Base-by-base conservation (phyloP, 2,797 vertebrate species). In the Girardinus metallicus region DNA sequence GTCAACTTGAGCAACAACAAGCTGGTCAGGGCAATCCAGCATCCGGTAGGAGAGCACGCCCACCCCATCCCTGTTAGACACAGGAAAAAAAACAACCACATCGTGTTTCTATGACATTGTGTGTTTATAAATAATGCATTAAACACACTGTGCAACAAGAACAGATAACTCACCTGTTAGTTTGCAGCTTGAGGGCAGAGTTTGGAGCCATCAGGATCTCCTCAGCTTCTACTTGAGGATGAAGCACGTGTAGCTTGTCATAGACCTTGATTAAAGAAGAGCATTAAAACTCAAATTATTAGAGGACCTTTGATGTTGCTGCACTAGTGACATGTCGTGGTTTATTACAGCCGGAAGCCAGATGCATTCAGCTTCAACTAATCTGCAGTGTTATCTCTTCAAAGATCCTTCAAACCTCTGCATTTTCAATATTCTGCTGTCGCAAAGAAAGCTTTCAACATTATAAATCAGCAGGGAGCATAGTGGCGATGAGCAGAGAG, bases 151-250 rank as follows among this genome's bases (percentile, higher is more conserved):
- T 62, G 29, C 5, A 74, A 39, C 74, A 26, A 43, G 72, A 43
- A 34, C 18, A 62, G 68, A 11, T 73, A 49, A 83, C 91, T 83
- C 77, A 99, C 98, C 98, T 97, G 96, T 98, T 99, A 10, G 97
- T 99, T 73, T 96, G 96, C 5, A 99, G 97, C 89, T 96, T 98
- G 71, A 99, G 91, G 60, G 95, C 93, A 0, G 98, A 99, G 93
- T 98, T 98, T 2, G 98, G 98, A 43, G 97, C 97, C 97, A 99
- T 97, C 91, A 99, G 90, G 81, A 99, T 96, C 84, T 97, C 97
- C 23, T 96, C 96, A 18, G 95, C 91, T 89, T 96, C 94, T 31
- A 96, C 86, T 89, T 95, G 94, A 16, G 98, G 97, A 88, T 95
- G 95, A 83, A 97, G 73, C 81, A 99, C 92, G 70, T 92, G 93